Conservation (phyloP, 2,113 vertebrate species). For the Ceyx melanurus region DNA sequence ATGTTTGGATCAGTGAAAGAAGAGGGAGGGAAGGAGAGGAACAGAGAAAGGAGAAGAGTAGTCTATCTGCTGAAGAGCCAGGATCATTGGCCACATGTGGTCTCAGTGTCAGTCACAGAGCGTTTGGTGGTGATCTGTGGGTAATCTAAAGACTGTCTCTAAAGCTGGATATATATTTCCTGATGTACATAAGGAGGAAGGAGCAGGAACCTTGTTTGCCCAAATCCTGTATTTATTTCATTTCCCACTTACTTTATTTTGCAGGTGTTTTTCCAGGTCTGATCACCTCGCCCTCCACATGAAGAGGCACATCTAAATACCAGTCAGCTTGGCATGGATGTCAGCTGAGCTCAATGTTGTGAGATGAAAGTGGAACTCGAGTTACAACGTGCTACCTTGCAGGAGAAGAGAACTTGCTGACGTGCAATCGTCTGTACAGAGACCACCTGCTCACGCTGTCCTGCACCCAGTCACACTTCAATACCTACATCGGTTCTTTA, state of each 20-base stretch:
- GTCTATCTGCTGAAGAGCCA: background rate
- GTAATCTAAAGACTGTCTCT: background rate
- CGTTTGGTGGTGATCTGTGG: background rate
- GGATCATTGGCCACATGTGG: background rate
- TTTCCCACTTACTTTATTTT: conserved; percentile 53
- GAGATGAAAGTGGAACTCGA: conserved; percentile 70
- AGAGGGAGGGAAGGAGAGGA: background rate
- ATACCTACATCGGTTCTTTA: conserved; percentile 72
- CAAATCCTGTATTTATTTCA: background rate
- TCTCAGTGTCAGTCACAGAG: background rate
- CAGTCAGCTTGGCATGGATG: conserved; percentile 39
- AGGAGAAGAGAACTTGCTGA: conserved; percentile 73
- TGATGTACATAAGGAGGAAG: background rate
- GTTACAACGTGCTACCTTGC: conserved; percentile 67
- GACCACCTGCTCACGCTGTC: conserved; percentile 74
- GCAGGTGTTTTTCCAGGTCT: conserved; percentile 97
- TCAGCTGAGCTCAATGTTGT: conserved; percentile 56
- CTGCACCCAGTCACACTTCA: conserved; percentile 73
- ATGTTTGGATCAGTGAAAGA: background rate
- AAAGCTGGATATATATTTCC: background rate
- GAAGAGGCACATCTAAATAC: conserved; percentile 93
- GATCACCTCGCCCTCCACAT: conserved; percentile 97
- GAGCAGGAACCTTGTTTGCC: background rate
- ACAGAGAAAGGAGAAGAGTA: background rate
- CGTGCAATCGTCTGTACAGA: conserved; percentile 75